phyloP scores from a whole-genome alignment of 1,140 invertebrate species.

The Drosophila setifemur region DNA sequence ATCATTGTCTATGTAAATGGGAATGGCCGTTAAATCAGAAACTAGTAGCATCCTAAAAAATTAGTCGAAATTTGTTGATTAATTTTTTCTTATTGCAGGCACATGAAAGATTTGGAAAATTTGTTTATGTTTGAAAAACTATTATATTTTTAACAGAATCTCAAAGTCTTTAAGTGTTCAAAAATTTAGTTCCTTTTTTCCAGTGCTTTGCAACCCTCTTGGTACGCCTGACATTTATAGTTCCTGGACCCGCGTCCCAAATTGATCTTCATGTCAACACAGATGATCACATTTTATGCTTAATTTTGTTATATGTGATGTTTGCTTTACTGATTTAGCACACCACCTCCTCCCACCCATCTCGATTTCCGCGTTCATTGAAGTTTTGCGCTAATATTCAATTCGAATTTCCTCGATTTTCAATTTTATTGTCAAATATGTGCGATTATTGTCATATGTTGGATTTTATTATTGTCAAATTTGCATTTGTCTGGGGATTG shows the following conservation, averaged over 20 bases:
- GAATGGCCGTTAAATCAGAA: too few species aligned
- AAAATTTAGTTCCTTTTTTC: neutral
- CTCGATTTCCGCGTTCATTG: slow-evolving; percentile 6
- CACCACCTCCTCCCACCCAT: slow-evolving; percentile 15
- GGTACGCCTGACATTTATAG: neutral
- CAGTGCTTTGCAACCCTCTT: slow-evolving; percentile 25
- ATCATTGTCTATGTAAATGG: too few species aligned
- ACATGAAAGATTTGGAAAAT: too few species aligned
- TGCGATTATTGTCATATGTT: slow-evolving; percentile 79
- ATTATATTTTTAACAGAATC: too few species aligned
- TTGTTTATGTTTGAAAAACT: too few species aligned
- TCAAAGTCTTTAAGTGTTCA: too few species aligned
- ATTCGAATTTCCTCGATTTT: slow-evolving; percentile 51
- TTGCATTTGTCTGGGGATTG: slow-evolving; percentile 55
- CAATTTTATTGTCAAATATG: slow-evolving; percentile 77
- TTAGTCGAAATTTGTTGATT: too few species aligned
- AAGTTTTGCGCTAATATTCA: slow-evolving; percentile 50
- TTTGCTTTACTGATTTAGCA: slow-evolving; percentile 69
- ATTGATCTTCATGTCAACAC: slow-evolving; percentile 82
- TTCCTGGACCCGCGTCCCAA: slow-evolving; percentile 5
- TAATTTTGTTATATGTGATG: slow-evolving; percentile 67
- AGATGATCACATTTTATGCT: slow-evolving; percentile 82
- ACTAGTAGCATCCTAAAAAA: too few species aligned
- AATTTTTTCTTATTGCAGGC: too few species aligned
- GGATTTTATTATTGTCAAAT: slow-evolving; percentile 78